phyloP scores from a whole-genome alignment of 2,113 vertebrate genomes.

The Nerophis lumbriciformis region DNA sequence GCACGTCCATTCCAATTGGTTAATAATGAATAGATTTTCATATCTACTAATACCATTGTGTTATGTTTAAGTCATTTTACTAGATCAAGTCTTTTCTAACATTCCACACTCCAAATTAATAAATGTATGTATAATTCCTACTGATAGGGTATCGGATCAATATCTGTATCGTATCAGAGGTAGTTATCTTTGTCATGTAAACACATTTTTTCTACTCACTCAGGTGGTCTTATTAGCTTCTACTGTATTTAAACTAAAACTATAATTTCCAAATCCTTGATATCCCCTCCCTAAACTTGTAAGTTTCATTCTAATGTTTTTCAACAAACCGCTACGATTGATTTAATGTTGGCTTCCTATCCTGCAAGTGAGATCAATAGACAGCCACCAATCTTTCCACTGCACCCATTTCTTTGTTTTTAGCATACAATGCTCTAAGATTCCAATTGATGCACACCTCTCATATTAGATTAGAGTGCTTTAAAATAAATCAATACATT shows the following conservation, averaged over 20 bases:
- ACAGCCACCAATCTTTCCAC: not conserved
- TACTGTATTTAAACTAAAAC: too few relatives aligned
- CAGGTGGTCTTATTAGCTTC: too few relatives aligned
- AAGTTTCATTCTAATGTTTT: not conserved
- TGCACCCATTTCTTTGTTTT: conserved; percentile 5
- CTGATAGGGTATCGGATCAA: too few relatives aligned
- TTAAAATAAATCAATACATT: conserved; percentile 58
- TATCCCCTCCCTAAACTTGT: not conserved
- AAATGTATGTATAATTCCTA: too few relatives aligned
- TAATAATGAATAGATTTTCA: too few relatives aligned
- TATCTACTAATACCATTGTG: too few relatives aligned
- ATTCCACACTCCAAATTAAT: too few relatives aligned
- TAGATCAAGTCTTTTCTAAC: too few relatives aligned
- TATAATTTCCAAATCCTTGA: not conserved
- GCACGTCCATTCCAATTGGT: too few relatives aligned
- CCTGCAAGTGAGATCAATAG: not conserved
- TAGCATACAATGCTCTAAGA: conserved; percentile 17
- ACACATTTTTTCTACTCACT: too few relatives aligned
- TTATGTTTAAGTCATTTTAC: too few relatives aligned
- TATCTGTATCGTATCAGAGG: too few relatives aligned
- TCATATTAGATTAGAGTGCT: conserved; percentile 34
- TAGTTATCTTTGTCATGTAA: not conserved
- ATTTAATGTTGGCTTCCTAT: not conserved
- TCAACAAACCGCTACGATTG: not conserved
- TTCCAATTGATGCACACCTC: conserved; percentile 22